These are phyloP conservation scores for Dysmachus trigonus DNA, from an alignment of 2,888 invertebrate species.

Conservation along the genomic window DNA sequence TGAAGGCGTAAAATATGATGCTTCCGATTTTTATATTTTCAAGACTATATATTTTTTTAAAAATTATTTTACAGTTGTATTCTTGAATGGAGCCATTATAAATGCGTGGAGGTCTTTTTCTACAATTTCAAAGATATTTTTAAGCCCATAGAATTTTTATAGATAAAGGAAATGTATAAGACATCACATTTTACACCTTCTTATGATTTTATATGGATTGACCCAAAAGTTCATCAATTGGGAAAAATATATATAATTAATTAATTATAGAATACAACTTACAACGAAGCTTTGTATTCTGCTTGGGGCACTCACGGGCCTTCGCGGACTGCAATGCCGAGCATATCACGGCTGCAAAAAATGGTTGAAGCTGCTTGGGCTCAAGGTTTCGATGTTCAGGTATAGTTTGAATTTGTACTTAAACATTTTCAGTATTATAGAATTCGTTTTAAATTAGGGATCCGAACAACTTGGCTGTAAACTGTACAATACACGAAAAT, in stretches of 20 bases:
- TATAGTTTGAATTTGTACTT: conserved; percentile 51
- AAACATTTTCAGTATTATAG: neutral
- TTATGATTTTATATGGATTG: neutral
- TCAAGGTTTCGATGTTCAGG: conserved; percentile 78
- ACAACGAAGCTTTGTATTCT: conserved; percentile 66
- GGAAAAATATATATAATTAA: neutral
- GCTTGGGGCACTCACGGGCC: conserved; percentile 66
- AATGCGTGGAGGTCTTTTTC: too few relatives aligned
- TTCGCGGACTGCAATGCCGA: conserved; percentile 78
- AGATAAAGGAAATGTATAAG: too few relatives aligned
- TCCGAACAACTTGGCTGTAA: conserved; percentile 85
- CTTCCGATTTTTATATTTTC: too few relatives aligned
- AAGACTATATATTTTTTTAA: too few relatives aligned
- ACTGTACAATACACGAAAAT: conserved; percentile 85
- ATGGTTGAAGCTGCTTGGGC: conserved; percentile 87
- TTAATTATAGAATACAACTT: conserved; percentile 68
- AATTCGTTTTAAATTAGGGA: conserved; percentile 67
- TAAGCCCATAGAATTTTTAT: too few relatives aligned
- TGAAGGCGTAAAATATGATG: neutral
- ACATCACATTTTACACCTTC: too few relatives aligned
- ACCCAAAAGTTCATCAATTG: too few relatives aligned
- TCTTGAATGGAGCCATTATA: too few relatives aligned
- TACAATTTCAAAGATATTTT: too few relatives aligned
- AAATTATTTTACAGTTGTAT: too few relatives aligned
- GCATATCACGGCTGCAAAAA: conserved; percentile 83